Evolutionary conservation across 2,888 invertebrate genomes (phyloP).

Genomic region (Parnassius glacialis): DNA sequence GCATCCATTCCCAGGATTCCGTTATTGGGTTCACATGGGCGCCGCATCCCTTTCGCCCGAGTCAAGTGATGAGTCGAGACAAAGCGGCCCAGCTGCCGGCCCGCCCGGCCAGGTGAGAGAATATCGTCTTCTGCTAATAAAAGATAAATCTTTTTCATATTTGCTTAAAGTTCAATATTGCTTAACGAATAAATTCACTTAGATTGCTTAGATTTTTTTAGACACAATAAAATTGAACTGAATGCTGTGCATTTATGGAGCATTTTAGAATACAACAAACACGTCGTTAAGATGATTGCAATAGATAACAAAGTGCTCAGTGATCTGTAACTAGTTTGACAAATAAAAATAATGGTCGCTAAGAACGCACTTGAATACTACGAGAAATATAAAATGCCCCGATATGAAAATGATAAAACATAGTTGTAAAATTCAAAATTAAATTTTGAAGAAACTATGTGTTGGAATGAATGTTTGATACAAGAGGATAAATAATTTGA

Average conservation of each 20-base stretch:
- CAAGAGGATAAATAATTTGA: background rate
- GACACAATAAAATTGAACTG: slow-evolving; percentile 49
- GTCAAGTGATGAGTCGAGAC: slow-evolving; percentile 74
- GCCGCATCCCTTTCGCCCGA: slow-evolving; percentile 74
- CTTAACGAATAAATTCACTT: slow-evolving; percentile 27
- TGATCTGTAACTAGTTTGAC: slow-evolving; percentile 72
- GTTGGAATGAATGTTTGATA: no score
- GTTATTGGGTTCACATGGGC: slow-evolving; percentile 68
- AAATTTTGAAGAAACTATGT: no score
- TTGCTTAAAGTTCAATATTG: slow-evolving; percentile 29
- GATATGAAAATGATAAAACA: background rate
- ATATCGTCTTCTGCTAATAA: slow-evolving; percentile 27
- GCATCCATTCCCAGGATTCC: slow-evolving; percentile 65
- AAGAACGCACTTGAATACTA: slow-evolving; percentile 25
- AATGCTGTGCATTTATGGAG: slow-evolving; percentile 42
- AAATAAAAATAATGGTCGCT: slow-evolving; percentile 56
- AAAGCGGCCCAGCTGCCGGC: slow-evolving; percentile 59
- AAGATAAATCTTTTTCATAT: slow-evolving; percentile 39
- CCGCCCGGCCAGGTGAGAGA: slow-evolving; percentile 65
- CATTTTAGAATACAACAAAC: slow-evolving; percentile 38
- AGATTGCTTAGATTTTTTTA: slow-evolving; percentile 42
- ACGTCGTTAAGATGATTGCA: slow-evolving; percentile 52
- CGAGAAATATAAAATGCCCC: slow-evolving; percentile 26
- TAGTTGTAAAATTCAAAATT: background rate
- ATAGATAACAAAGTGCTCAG: slow-evolving; percentile 67